Conservation (phyloP, 2,113 vertebrate genomes). For the Neolamprologus variostigma region DNA sequence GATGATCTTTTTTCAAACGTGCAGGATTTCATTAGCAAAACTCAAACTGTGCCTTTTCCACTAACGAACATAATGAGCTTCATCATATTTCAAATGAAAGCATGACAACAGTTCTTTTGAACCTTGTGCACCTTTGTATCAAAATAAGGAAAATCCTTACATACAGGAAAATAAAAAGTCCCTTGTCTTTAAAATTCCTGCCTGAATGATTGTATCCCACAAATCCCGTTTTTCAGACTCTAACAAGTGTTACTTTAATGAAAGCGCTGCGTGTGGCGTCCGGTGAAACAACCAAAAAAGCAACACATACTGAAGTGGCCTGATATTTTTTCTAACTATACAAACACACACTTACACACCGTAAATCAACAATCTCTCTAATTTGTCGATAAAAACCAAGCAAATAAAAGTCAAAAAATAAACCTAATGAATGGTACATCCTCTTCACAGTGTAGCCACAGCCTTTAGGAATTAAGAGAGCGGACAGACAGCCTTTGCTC, state of each 20-base stretch:
- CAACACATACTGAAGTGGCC: neutral
- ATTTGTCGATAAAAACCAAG: neutral
- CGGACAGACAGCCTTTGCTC: neutral
- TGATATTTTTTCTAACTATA: neutral
- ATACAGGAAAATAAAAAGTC: neutral
- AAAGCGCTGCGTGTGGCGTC: neutral
- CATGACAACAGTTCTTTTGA: neutral
- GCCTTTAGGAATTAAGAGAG: neutral
- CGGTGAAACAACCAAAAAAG: neutral
- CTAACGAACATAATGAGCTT: neutral
- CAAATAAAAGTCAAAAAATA: slow-evolving; percentile 8
- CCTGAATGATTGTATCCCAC: neutral
- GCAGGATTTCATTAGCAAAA: neutral
- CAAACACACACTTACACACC: neutral
- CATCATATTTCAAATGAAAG: neutral
- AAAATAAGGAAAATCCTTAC: neutral
- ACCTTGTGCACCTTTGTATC: neutral
- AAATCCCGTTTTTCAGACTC: neutral
- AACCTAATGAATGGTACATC: slow-evolving; percentile 19
- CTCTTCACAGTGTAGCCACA: slow-evolving; percentile 37
- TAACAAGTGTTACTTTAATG: neutral
- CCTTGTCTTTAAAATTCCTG: neutral
- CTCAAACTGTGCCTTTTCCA: neutral
- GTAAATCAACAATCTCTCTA: neutral
- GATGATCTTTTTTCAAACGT: neutral